Percentiles rank a stretch among this genome's conserved stretches.
These are phyloP conservation scores for Pluvialis apricaria DNA, from an alignment of 2,113 vertebrate genomes.

Conservation along the genomic window DNA sequence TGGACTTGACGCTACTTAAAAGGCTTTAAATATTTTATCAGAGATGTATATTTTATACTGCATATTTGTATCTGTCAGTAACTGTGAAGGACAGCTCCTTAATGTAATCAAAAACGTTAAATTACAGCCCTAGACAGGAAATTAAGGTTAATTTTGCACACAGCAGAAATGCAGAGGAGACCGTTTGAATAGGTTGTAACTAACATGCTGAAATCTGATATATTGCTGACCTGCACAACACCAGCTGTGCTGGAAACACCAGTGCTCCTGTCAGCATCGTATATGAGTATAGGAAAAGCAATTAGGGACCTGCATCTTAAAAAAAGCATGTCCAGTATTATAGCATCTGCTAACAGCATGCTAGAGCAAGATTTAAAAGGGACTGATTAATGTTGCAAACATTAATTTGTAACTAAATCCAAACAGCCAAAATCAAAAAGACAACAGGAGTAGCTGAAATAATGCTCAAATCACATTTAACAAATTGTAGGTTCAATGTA, in stretches of 20 bases:
- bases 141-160: background rate
- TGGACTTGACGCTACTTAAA: background rate
- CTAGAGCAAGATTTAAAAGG: background rate
- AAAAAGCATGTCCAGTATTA: background rate
- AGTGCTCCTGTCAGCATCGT: background rate
- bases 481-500: background rate
- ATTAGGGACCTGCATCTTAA: background rate
- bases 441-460: background rate
- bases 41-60: background rate
- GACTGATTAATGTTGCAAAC: background rate
- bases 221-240: background rate
- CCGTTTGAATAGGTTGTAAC: background rate
- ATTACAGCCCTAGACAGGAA: background rate
- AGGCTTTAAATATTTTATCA: background rate
- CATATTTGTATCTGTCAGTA: background rate
- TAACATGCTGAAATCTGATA: background rate
- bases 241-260: background rate
- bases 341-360: background rate
- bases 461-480: background rate
- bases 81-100: background rate
- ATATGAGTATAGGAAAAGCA: background rate
- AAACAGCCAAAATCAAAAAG: background rate
- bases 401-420: background rate
- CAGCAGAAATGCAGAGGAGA: background rate
- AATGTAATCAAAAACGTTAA: background rate